Percentiles rank a stretch among this genome's conserved stretches.
phyloP scores from a whole-genome alignment of 2,797 vertebrate genomes.

The Vireo griseus region DNA sequence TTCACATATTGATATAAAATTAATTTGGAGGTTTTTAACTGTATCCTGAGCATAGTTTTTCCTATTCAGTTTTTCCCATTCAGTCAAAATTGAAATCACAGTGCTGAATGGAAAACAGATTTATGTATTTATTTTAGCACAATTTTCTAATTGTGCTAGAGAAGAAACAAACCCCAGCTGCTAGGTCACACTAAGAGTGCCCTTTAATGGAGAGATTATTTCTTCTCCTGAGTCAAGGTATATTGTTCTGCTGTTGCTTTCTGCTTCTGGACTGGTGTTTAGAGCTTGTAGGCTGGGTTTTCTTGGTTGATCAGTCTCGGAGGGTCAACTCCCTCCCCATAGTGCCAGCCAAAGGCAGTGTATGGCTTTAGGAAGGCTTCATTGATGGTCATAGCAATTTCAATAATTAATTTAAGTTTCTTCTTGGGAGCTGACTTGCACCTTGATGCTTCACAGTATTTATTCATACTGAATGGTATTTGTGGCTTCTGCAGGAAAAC shows the following conservation, averaged over 20 bases:
- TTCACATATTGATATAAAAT: not conserved
- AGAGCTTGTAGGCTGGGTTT: not conserved
- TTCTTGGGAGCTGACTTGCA: not conserved
- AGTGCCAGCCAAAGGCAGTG: not conserved
- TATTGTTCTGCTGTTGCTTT: not conserved
- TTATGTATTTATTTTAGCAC: not conserved
- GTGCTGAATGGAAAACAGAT: not conserved
- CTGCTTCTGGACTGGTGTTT: not conserved
- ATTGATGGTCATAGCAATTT: not conserved
- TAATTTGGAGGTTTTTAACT: not conserved
- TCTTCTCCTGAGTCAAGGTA: accelerated
- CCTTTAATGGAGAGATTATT: not conserved
- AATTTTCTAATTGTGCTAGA: not conserved
- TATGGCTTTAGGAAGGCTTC: not conserved
- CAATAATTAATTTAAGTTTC: not conserved
- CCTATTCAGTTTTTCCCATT: not conserved
- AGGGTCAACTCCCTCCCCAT: not conserved
- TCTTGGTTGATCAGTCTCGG: not conserved
- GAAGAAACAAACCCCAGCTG: not conserved
- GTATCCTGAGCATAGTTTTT: not conserved
- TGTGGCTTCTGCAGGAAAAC: not conserved
- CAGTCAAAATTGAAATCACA: not conserved
- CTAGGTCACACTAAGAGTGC: not conserved
- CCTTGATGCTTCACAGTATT: not conserved
- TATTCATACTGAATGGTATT: not conserved